Percentiles rank a stretch among this genome's conserved stretches.
Conservation (phyloP, 2,888 invertebrate species). For the Fissipunctia ypsillon region DNA sequence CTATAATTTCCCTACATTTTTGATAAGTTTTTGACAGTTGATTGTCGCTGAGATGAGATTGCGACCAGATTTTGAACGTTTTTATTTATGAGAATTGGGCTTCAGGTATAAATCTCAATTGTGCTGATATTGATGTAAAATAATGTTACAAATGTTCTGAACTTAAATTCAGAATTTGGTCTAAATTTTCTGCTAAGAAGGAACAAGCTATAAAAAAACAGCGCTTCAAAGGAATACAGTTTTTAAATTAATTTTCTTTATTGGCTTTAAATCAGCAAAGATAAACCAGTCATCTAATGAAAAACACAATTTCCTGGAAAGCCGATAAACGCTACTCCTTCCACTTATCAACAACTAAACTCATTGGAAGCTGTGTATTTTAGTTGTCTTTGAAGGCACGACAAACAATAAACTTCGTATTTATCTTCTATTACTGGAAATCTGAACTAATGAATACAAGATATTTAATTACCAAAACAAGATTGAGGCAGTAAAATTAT, state of each 20-base stretch:
- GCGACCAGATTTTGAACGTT: too few relatives aligned
- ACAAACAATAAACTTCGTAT: conserved; percentile 36
- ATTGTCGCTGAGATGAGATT: too few relatives aligned
- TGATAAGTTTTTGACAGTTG: too few relatives aligned
- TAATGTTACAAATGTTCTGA: too few relatives aligned
- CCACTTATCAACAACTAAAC: conserved; percentile 30
- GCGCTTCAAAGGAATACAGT: background rate
- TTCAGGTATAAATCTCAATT: background rate
- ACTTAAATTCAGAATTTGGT: too few relatives aligned
- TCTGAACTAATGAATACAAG: conserved; percentile 22
- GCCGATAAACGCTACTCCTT: background rate
- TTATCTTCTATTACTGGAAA: conserved; percentile 26
- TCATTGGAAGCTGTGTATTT: conserved; percentile 36
- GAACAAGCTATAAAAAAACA: background rate
- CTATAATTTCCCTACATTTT: too few relatives aligned
- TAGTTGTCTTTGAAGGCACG: conserved; percentile 35
- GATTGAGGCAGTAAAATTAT: background rate
- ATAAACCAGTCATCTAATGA: background rate
- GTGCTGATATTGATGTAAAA: background rate
- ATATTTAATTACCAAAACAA: conserved; percentile 30
- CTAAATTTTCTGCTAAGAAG: background rate
- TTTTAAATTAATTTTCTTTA: background rate
- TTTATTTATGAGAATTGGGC: too few relatives aligned
- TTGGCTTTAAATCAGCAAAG: conserved; percentile 1
- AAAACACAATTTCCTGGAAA: background rate